Evolutionary conservation across 2,797 vertebrate species (phyloP), one percentile per base, ranked within the genome.

Genomic region (Sebastes oblongus): DNA sequence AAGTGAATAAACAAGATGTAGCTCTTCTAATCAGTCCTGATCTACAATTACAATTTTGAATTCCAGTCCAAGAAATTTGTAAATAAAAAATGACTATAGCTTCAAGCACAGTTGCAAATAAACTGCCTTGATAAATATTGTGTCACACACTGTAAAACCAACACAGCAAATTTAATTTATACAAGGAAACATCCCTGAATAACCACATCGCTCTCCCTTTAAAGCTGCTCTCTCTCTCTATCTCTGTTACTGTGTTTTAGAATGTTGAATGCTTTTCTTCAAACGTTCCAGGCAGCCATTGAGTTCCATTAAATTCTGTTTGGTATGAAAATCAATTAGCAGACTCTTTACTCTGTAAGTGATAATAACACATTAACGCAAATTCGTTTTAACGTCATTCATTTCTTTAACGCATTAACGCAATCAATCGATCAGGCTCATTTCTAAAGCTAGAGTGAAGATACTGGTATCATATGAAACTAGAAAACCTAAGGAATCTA

Each of bases 381-480:
- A 42, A 42, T 42, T 42, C 1, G 14, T 16, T 42, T 42, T 16
- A 42, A 42, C 14, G 39, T 16, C 39, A 42, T 16, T 42, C 6
- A 42, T 42, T 42, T 42, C 39, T 42, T 42, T 42, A 16, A 42
- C 6, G 14, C 39, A 42, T 42, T 46, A 46, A 46, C 7, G 42
- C 42, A 46, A 46, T 46, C 42, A 18, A 46, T 46, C 16, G 3
- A 18, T 46, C 16, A 46, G 42, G 42, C 42, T 46, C 42, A 46
- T 0, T 46, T 18, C 0, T 18, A 46, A 46, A 46, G 42, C 0
- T 0, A 14, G 36, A 46, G 42, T 46, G 16, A 46, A 18, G 42
- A 18, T 46, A 46, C 42, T 18, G 14, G 42, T 18, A 46, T 46
- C 42, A 46, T 46, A 46, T 20, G 42, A 46, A 46, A 46, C 42